A percentile compares a stretch with the other conserved stretches of the same genome.
Conservation (phyloP, 2,888 invertebrate species). For the Dromius quadrimaculatus region DNA sequence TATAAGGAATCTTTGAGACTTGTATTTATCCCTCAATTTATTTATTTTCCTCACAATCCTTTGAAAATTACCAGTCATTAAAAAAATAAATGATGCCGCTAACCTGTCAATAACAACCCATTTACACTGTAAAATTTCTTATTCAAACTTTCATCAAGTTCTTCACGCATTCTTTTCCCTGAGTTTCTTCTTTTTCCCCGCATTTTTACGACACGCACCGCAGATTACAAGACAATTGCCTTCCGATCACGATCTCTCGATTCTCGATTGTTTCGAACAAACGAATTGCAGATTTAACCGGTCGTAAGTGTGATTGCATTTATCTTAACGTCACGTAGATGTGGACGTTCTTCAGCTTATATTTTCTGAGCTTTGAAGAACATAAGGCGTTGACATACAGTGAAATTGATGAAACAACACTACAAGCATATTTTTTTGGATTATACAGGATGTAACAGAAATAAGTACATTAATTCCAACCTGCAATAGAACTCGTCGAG, state of each 20-base stretch:
- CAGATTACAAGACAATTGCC: constrained; percentile 24
- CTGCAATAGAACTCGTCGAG: no score
- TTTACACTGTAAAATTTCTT: constrained; percentile 24
- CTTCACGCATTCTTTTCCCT: neutral
- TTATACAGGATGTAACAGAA: no score
- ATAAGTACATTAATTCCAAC: no score
- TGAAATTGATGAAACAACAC: no score
- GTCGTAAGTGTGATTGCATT: constrained; percentile 27
- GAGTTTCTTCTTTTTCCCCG: constrained; percentile 9
- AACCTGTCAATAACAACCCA: constrained; percentile 34
- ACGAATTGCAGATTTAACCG: constrained; percentile 36
- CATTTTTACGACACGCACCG: constrained; percentile 27
- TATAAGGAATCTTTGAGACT: neutral
- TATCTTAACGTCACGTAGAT: constrained; percentile 15
- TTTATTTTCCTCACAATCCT: constrained; percentile 22
- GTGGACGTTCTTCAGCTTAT: constrained; percentile 1
- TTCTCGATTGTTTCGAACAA: constrained; percentile 22
- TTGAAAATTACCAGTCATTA: constrained; percentile 22
- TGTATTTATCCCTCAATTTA: neutral
- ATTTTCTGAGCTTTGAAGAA: no score
- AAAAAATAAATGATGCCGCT: constrained; percentile 26
- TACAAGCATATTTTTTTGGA: no score
- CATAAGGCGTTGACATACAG: no score
- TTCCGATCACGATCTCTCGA: constrained; percentile 13
- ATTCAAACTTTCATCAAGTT: constrained; percentile 30